A percentile compares a stretch with the other conserved stretches of the same genome.
These are phyloP conservation scores for Xiphorhynchus elegans DNA, from an alignment of 2,113 vertebrate genomes.

Conservation along the genomic window DNA sequence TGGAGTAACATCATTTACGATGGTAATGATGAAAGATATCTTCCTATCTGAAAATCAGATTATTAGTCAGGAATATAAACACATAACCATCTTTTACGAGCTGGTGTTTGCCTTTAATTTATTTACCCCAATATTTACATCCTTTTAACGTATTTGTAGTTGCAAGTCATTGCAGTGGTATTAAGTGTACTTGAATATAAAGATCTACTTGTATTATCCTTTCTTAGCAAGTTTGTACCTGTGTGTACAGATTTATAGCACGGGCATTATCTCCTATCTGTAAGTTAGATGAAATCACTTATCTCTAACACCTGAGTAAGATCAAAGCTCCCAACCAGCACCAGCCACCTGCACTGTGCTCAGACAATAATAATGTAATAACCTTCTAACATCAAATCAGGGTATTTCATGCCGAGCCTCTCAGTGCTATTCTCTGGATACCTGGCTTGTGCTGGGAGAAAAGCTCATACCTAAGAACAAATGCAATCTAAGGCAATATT, in stretches of 20 bases:
- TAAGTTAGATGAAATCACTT: conserved; percentile 35
- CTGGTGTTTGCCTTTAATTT: background rate
- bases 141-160: background rate
- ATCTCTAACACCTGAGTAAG: conserved; percentile 1
- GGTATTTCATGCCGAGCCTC: background rate
- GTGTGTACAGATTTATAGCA: conserved; percentile 1
- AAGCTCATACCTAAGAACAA: conserved; percentile 54
- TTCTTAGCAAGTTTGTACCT: conserved; percentile 6
- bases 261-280: background rate
- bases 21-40: background rate
- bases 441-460: conserved; percentile 26
- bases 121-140: background rate
- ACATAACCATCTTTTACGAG: background rate
- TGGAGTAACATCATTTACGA: background rate
- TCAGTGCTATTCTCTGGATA: conserved; percentile 15
- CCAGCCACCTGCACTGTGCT: conserved; percentile 38
- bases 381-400: conserved; percentile 8
- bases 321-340: conserved; percentile 33
- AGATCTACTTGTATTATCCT: background rate
- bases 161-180: conserved; percentile 52
- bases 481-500: conserved; percentile 53
- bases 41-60: background rate
- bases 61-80: background rate
- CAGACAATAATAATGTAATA: conserved; percentile 31
- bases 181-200: background rate